Percentiles rank a stretch among this genome's conserved stretches.
Evolutionary conservation across 2,113 vertebrate genomes (phyloP).

Genomic region (Oncorhynchus nerka): DNA sequence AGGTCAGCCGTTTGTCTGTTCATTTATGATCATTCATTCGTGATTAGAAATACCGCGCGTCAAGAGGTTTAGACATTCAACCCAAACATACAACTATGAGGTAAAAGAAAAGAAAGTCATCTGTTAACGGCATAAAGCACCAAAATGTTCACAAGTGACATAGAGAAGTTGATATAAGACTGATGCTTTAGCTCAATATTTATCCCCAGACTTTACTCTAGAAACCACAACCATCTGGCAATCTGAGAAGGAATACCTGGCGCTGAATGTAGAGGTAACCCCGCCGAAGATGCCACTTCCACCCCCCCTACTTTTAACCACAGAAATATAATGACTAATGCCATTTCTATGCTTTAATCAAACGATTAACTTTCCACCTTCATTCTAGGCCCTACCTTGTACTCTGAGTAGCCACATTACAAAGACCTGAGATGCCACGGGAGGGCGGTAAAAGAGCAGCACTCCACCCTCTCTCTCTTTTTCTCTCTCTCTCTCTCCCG

Average conservation of each 20-base stretch:
- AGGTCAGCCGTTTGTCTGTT: background rate
- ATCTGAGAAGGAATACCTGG: background rate
- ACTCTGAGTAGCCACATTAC: too few relatives aligned
- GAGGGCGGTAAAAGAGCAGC: background rate
- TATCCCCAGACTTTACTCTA: constrained; percentile 34
- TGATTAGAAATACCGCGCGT: background rate
- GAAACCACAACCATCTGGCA: constrained; percentile 38
- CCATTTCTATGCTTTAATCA: too few relatives aligned
- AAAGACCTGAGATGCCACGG: constrained; percentile 18
- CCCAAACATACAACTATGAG: background rate
- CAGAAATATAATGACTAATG: too few relatives aligned
- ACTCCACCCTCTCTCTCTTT: background rate
- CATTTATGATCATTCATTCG: too few relatives aligned
- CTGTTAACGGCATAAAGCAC: background rate
- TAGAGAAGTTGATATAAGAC: constrained; percentile 16
- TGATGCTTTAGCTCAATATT: constrained; percentile 30
- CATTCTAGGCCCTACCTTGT: too few relatives aligned
- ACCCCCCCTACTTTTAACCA: too few relatives aligned
- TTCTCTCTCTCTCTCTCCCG: background rate
- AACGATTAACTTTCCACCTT: too few relatives aligned
- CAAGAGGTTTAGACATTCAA: constrained; percentile 7
- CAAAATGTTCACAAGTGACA: background rate
- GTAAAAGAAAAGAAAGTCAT: background rate
- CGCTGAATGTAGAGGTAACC: background rate
- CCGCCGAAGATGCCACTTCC: too few relatives aligned